Conservation (phyloP, 1,140 invertebrate species). For the Tachypleus tridentatus region DNA sequence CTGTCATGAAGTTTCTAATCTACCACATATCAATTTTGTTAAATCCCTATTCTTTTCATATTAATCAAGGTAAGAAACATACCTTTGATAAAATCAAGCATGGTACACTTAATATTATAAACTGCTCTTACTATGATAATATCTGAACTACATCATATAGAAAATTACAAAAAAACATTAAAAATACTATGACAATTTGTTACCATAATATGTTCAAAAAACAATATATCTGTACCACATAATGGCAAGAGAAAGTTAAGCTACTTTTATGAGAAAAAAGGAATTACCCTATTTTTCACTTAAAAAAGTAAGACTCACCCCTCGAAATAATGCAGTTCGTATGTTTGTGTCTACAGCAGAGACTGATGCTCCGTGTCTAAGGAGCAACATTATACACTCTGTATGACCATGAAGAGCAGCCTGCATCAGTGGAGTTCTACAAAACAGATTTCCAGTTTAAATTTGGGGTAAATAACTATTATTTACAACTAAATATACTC, state of each 20-base stretch:
- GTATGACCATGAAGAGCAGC: slow-evolving; percentile 41
- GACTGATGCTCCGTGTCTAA: slow-evolving; percentile 46
- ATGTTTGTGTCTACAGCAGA: slow-evolving; percentile 48
- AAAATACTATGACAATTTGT: too few species aligned
- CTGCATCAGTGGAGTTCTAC: slow-evolving; percentile 48
- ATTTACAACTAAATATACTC: too few species aligned
- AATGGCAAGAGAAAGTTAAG: slow-evolving; percentile 5
- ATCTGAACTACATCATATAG: too few species aligned
- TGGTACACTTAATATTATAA: too few species aligned
- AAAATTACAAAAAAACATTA: too few species aligned
- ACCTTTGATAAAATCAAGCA: too few species aligned
- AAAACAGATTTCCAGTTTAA: slow-evolving; percentile 16
- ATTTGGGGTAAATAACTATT: background rate
- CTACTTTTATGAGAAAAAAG: background rate
- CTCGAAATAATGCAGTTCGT: slow-evolving; percentile 47
- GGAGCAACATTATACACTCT: slow-evolving; percentile 41
- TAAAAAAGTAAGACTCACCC: slow-evolving; percentile 35
- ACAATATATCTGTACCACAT: slow-evolving; percentile 7
- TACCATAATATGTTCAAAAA: too few species aligned
- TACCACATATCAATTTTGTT: too few species aligned
- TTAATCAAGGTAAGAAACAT: too few species aligned
- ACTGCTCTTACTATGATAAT: too few species aligned
- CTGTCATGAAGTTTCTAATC: too few species aligned
- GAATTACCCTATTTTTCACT: background rate
- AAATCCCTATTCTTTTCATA: too few species aligned